Percentiles rank a stretch among this genome's conserved stretches.
Conservation (phyloP, 2,797 vertebrate genomes). For the Anguilla pacifica region DNA sequence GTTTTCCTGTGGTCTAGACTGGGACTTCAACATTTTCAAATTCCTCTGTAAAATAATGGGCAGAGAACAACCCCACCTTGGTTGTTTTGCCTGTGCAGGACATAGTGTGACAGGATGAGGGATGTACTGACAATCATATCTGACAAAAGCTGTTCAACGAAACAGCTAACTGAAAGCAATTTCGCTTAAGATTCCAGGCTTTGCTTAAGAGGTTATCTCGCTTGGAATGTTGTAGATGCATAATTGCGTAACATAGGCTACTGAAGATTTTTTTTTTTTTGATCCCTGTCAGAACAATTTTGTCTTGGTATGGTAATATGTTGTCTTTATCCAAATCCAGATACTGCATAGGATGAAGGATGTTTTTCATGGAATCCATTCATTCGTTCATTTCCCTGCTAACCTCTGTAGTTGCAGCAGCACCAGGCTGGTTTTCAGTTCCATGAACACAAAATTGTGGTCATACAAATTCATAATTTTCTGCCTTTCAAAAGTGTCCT, state of each 20-base stretch:
- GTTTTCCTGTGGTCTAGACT: not conserved
- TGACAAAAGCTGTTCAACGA: conserved; percentile 1
- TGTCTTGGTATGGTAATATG: not conserved
- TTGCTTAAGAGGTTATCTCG: not conserved
- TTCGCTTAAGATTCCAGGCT: not conserved
- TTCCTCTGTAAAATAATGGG: conserved; percentile 1
- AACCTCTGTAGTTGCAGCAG: not conserved
- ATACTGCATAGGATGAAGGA: not conserved
- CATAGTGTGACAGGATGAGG: not conserved
- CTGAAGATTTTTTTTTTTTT: not conserved
- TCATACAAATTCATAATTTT: not conserved
- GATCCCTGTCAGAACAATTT: not conserved
- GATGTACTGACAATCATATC: not conserved
- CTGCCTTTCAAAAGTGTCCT: not conserved
- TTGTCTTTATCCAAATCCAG: not conserved
- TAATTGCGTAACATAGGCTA: not conserved
- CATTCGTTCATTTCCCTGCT: not conserved
- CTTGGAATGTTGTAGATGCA: not conserved
- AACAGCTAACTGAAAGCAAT: conserved; percentile 9
- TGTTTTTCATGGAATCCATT: not conserved
- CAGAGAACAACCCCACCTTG: not conserved
- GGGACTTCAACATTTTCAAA: not conserved
- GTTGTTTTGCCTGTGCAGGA: not conserved
- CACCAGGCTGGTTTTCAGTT: not conserved
- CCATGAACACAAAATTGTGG: not conserved